Percentiles rank a stretch among this genome's conserved stretches.
phyloP scores from a whole-genome alignment of 1,140 invertebrate genomes.

The Caenorhabditis tropicalis region DNA sequence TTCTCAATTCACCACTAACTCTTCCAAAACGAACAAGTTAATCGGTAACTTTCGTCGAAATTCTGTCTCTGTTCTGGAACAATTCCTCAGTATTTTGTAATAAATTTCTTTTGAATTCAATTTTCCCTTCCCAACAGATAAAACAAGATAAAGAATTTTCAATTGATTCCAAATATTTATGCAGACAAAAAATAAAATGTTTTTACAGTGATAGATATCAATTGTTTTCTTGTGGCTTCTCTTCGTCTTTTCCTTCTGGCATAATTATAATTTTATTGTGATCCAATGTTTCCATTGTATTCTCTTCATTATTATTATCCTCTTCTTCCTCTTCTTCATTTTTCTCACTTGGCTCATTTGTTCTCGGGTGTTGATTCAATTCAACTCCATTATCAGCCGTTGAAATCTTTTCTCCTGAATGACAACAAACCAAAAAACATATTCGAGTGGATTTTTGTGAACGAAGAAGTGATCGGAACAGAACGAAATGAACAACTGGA shows the following conservation, averaged over 20 bases:
- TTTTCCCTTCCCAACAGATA: no score
- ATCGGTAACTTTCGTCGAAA: no score
- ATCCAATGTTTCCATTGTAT: constrained; percentile 11
- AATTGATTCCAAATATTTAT: no score
- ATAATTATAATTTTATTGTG: not conserved
- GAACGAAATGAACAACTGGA: not conserved
- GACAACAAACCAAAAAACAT: constrained; percentile 2
- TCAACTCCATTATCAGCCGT: constrained; percentile 14
- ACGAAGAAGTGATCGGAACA: not conserved
- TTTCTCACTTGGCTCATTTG: not conserved
- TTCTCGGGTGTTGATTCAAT: not conserved
- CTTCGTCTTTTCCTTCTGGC: not conserved
- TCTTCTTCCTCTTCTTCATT: not conserved
- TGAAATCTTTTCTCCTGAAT: not conserved
- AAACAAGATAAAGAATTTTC: no score
- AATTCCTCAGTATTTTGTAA: no score
- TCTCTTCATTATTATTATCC: not conserved
- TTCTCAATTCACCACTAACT: no score
- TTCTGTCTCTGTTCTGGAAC: no score
- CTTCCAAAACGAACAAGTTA: no score
- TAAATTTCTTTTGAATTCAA: no score
- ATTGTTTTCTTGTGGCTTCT: no score
- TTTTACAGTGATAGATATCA: no score
- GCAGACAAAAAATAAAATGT: no score
- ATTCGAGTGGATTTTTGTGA: not conserved